phyloP scores from a whole-genome alignment of 2,113 vertebrate species.

The Cynopterus brachyotis region DNA sequence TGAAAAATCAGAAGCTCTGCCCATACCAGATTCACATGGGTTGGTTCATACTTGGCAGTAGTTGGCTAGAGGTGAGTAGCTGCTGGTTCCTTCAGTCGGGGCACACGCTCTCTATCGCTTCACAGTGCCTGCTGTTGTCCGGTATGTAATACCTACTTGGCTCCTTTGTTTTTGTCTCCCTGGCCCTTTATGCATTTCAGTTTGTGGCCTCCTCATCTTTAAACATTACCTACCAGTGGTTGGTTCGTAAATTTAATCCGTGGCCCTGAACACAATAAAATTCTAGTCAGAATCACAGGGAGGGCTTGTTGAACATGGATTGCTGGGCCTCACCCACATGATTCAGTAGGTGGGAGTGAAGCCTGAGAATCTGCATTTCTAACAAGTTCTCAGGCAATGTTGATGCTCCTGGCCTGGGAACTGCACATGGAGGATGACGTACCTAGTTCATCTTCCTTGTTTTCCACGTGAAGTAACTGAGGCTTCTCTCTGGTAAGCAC shows the following conservation, averaged over 20 bases:
- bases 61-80: background rate
- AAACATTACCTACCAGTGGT: background rate
- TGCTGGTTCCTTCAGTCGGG: background rate
- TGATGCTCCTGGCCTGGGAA: background rate
- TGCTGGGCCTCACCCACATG: background rate
- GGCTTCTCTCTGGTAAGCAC: background rate
- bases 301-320: background rate
- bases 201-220: background rate
- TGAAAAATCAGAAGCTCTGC: background rate
- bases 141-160: background rate
- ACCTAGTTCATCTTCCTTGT: background rate
- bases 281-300: background rate
- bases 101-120: background rate
- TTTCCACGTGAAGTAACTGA: background rate
- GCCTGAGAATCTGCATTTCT: conserved; percentile 18
- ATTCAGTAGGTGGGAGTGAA: background rate
- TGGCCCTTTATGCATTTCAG: background rate
- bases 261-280: no score
- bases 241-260: background rate
- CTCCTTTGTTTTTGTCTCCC: background rate
- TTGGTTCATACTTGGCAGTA: background rate
- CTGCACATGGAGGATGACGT: background rate
- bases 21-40: background rate
- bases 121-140: background rate
- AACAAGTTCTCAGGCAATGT: background rate